phyloP scores from a whole-genome alignment of 2,113 vertebrate species.

The Triplophysa tibetana region DNA sequence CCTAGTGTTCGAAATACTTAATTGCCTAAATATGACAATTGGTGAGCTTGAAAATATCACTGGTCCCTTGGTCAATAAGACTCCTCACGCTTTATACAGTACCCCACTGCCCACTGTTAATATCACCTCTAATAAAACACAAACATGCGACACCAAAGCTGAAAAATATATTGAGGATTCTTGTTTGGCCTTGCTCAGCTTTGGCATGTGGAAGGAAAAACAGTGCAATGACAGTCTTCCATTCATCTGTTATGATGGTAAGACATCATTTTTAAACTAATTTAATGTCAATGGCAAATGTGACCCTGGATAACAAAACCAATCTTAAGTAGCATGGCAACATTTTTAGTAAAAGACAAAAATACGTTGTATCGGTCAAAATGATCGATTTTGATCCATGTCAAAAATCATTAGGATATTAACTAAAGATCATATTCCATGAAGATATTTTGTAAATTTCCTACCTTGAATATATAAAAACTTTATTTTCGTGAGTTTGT shows the following conservation, averaged over 20 bases:
- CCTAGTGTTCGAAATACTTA: not conserved
- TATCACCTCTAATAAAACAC: not conserved
- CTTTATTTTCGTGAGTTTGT: too few relatives aligned
- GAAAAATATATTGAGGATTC: constrained; percentile 58
- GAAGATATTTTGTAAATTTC: too few relatives aligned
- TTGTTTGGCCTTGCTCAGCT: constrained; percentile 64
- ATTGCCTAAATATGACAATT: constrained; percentile 14
- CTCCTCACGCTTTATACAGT: not conserved
- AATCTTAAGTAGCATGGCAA: too few relatives aligned
- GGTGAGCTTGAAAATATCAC: not conserved
- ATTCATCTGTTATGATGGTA: constrained; percentile 75
- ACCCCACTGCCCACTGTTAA: not conserved
- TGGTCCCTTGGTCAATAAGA: not conserved
- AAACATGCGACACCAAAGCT: not conserved
- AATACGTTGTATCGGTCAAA: too few relatives aligned
- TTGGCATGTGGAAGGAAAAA: constrained; percentile 69
- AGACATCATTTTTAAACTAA: not conserved
- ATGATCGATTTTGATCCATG: too few relatives aligned
- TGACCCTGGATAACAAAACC: too few relatives aligned
- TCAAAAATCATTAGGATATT: too few relatives aligned
- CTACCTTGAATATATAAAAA: too few relatives aligned
- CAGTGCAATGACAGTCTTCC: constrained; percentile 56
- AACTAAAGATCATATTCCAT: too few relatives aligned
- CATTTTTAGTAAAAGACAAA: too few relatives aligned
- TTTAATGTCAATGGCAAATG: not conserved